Conservation (phyloP, 1,140 invertebrate species). For the Zelostemma sp. region DNA sequence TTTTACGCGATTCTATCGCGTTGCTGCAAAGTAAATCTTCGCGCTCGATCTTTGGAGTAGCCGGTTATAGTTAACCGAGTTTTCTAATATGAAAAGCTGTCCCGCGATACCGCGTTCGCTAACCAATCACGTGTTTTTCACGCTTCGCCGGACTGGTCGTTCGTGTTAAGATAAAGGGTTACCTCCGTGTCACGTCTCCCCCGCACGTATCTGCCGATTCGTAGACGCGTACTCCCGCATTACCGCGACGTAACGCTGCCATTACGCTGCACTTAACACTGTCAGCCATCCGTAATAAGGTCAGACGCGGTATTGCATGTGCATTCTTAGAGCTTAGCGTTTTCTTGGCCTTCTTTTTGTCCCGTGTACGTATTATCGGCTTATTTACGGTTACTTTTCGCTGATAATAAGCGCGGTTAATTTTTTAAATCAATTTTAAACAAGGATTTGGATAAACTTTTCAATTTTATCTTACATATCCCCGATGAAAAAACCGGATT, state of each 20-base stretch:
- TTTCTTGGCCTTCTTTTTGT: no score
- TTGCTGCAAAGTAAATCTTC: slow-evolving; percentile 1
- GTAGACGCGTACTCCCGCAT: slow-evolving; percentile 17
- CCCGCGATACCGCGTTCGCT: slow-evolving; percentile 12
- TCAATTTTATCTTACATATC: no score
- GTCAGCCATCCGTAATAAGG: slow-evolving; percentile 41
- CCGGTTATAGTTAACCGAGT: slow-evolving; percentile 6
- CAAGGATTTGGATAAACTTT: no score
- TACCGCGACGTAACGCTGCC: slow-evolving; percentile 7
- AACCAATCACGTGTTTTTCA: slow-evolving; percentile 33
- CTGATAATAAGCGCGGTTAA: no score
- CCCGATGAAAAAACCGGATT: no score
- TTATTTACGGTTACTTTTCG: no score
- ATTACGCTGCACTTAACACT: slow-evolving; percentile 40
- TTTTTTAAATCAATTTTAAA: no score
- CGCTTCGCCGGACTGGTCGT: slow-evolving; percentile 24
- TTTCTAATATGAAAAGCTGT: slow-evolving; percentile 21
- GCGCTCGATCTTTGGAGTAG: background rate
- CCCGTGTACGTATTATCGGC: no score
- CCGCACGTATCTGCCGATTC: slow-evolving; percentile 6
- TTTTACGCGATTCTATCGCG: no score
- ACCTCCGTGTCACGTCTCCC: slow-evolving; percentile 18
- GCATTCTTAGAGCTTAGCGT: background rate
- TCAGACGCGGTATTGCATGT: background rate
- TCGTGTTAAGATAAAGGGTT: slow-evolving; percentile 27